A percentile compares a stretch with the other conserved stretches of the same genome.
Evolutionary conservation across 1,140 invertebrate genomes (phyloP).

Genomic region (Drosophila micromelanica): DNA sequence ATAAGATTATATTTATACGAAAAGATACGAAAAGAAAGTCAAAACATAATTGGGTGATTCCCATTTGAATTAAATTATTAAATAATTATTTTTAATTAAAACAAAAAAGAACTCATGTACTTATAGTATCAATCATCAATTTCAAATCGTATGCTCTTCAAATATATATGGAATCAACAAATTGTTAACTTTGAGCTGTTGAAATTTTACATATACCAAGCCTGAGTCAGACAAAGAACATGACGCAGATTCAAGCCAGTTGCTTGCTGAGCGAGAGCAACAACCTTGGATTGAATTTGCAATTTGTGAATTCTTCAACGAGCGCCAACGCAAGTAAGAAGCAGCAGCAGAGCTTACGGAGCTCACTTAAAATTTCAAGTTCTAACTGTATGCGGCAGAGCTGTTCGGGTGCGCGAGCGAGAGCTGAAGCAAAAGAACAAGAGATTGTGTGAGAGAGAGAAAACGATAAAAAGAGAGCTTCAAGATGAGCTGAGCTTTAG

Average conservation of each 20-base stretch:
- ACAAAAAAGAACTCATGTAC: not conserved
- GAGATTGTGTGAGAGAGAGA: constrained; percentile 26
- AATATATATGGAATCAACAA: not conserved
- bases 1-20: constrained; percentile 33
- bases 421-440: constrained; percentile 20
- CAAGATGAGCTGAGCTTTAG: constrained; percentile 36
- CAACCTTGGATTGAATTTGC: constrained; percentile 81
- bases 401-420: constrained; percentile 16
- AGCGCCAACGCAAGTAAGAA: constrained; percentile 40
- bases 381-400: constrained; percentile 59
- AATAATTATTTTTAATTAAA: no score
- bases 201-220: constrained; percentile 16
- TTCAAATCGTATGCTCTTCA: not conserved
- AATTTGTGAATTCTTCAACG: constrained; percentile 73
- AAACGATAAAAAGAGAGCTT: no score
- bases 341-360: constrained; percentile 27
- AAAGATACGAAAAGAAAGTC: constrained; percentile 12
- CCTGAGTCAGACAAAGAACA: constrained; percentile 30
- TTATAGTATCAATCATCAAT: not conserved
- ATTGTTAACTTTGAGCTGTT: not conserved
- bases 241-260: constrained; percentile 33
- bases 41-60: not conserved
- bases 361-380: constrained; percentile 72
- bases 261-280: constrained; percentile 59
- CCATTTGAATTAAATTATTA: no score